Evolutionary conservation across 2,113 vertebrate genomes (phyloP), one percentile per base, ranked within the genome.

Genomic region (Chaetodon trifascialis): DNA sequence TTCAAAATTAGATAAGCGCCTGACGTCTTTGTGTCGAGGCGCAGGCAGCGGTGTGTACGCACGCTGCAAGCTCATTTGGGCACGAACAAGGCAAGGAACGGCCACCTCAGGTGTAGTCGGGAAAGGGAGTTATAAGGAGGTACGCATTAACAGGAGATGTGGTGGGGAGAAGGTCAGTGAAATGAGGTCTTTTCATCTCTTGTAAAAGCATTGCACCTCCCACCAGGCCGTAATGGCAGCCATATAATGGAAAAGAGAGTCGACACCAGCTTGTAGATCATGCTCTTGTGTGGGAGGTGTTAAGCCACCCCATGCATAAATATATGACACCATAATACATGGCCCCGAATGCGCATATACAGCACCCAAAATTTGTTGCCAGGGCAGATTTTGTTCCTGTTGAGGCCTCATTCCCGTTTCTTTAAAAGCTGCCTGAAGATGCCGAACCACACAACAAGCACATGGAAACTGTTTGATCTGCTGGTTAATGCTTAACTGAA

Each of bases 261-360:
- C 17, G 5, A 75, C 51, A 63, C 23, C 19, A 47, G 59, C 47
- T 40, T 60, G 49, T 73, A 86, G 77, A 82, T 71, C 74, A 23
- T 64, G 67, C 63, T 70, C 47, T 23, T 64, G 65, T 76, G 83
- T 75, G 14, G 80, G 83, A 87, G 83, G 82, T 44, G 63, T 38
- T 52, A n/a, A 66, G 54, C 17, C 25, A 42, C 4, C 8, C 16
- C 34, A 10, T 68, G 19, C 62, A 72, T 15, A 69, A 42, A 78
- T 71, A 73, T 54, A 67, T 66, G 66, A 58, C 49, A 44, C 30
- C 66, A 38, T 51, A 46, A 66, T 47, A 34, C 40, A 44, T 60
- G 34, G 7, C 42, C 30, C 38, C 21, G 42, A 55, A 66, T 71
- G 36, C 60, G 42, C 36, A 62, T 77, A 60, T 47, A 73, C 47